phyloP scores from a whole-genome alignment of 2,797 vertebrate species.

The Meda fulgida region DNA sequence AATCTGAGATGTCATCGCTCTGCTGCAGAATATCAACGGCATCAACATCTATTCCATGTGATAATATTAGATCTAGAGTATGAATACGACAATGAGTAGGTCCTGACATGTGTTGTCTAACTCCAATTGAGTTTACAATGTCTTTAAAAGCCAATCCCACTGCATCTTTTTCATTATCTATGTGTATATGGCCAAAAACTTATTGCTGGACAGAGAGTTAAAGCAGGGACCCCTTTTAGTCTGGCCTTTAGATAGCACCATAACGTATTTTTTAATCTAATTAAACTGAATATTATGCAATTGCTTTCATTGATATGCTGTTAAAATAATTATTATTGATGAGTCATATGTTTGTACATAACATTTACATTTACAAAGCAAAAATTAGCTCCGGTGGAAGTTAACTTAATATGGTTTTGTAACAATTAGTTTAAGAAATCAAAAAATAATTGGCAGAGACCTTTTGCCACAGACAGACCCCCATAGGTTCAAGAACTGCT shows the following conservation, averaged over 20 bases:
- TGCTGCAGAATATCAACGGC: too few species aligned
- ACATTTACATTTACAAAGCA: neutral
- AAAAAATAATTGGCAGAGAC: neutral
- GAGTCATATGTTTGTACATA: neutral
- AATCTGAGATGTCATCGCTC: too few species aligned
- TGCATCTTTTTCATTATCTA: too few species aligned
- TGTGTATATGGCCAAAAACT: too few species aligned
- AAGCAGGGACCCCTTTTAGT: too few species aligned
- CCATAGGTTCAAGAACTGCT: neutral
- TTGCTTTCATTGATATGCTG: neutral
- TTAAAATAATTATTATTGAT: neutral
- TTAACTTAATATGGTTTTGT: neutral
- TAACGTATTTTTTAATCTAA: neutral
- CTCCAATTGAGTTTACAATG: too few species aligned
- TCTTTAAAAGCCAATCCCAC: too few species aligned
- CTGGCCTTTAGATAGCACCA: neutral
- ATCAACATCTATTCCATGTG: too few species aligned
- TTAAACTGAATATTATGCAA: neutral
- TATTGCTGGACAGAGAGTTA: too few species aligned
- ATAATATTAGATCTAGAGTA: too few species aligned
- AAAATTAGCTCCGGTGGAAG: neutral
- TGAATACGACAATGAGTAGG: too few species aligned
- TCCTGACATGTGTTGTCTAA: too few species aligned
- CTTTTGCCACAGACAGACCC: neutral
- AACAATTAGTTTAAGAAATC: neutral